Percentiles rank a stretch among this genome's conserved stretches.
phyloP scores from a whole-genome alignment of 2,888 invertebrate species.

The Harpalus rufipes region DNA sequence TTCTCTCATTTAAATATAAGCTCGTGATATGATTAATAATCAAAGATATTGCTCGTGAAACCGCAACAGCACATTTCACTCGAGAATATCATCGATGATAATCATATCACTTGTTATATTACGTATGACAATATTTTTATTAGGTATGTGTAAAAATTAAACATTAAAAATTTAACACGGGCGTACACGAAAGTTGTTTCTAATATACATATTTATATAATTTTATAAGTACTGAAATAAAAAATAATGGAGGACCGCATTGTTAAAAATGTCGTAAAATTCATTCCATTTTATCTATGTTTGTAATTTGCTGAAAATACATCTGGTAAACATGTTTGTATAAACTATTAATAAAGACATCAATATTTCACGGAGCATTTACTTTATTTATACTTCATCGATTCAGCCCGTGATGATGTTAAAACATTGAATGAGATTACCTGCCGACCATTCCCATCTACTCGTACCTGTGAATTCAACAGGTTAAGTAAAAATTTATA shows the following conservation, averaged over 20 bases:
- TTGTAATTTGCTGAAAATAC: not conserved
- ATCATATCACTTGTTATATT: too few relatives aligned
- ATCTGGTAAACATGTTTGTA: not conserved
- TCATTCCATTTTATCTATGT: not conserved
- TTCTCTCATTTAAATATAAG: too few relatives aligned
- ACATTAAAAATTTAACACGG: too few relatives aligned
- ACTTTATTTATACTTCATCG: slow-evolving; percentile 17
- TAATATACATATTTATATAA: too few relatives aligned
- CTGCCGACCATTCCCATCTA: slow-evolving; percentile 14
- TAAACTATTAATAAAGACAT: slow-evolving; percentile 13
- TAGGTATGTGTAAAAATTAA: too few relatives aligned
- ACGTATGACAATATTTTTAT: too few relatives aligned
- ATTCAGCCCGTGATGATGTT: not conserved
- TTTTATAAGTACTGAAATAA: too few relatives aligned
- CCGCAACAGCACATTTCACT: too few relatives aligned
- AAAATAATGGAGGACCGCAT: not conserved
- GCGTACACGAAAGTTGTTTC: too few relatives aligned
- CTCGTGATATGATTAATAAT: too few relatives aligned
- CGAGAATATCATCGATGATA: too few relatives aligned
- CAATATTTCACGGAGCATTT: slow-evolving; percentile 3
- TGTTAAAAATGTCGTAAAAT: not conserved
- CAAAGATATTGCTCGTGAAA: too few relatives aligned
- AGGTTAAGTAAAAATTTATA: slow-evolving; percentile 61
- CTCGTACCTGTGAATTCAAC: slow-evolving; percentile 53
- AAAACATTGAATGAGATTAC: slow-evolving; percentile 32